A percentile compares a stretch with the other conserved stretches of the same genome.
Evolutionary conservation across 2,888 invertebrate species (phyloP).

Genomic region (Venustoraphidia nigricollis): DNA sequence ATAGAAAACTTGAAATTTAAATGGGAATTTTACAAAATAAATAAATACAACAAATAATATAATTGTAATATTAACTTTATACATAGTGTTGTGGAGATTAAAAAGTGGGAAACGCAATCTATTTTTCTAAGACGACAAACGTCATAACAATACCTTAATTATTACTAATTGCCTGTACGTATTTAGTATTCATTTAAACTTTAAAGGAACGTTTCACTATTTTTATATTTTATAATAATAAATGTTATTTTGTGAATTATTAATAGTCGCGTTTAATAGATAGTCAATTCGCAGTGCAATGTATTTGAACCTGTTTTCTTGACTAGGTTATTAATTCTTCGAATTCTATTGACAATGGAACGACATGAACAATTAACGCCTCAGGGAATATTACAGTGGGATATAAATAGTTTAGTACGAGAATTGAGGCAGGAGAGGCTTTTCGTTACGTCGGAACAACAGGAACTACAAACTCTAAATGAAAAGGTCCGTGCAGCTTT

Average conservation of each 20-base stretch:
- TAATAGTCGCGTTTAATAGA: too few relatives aligned
- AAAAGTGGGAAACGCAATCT: too few relatives aligned
- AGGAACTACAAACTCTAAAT: slow-evolving; percentile 62
- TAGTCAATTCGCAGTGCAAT: too few relatives aligned
- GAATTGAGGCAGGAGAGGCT: slow-evolving; percentile 73
- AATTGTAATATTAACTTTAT: neutral
- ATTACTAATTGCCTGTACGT: too few relatives aligned
- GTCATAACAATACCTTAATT: too few relatives aligned
- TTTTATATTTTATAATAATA: too few relatives aligned
- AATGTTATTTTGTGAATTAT: too few relatives aligned
- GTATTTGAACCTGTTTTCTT: neutral
- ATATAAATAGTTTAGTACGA: slow-evolving; percentile 44
- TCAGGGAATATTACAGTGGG: slow-evolving; percentile 26
- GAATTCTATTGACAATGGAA: slow-evolving; percentile 1
- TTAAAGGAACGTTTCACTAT: too few relatives aligned
- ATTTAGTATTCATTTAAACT: too few relatives aligned
- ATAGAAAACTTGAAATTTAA: neutral
- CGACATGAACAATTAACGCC: slow-evolving; percentile 9
- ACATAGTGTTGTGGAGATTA: too few relatives aligned
- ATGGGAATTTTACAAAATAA: neutral
- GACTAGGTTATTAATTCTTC: neutral
- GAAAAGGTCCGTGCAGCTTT: slow-evolving; percentile 46
- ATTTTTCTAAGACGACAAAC: too few relatives aligned
- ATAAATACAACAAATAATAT: neutral
- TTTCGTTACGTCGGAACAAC: slow-evolving; percentile 73